These are phyloP conservation scores for Hyphantria cunea DNA, from an alignment of 1,140 invertebrate species.

Conservation along the genomic window DNA sequence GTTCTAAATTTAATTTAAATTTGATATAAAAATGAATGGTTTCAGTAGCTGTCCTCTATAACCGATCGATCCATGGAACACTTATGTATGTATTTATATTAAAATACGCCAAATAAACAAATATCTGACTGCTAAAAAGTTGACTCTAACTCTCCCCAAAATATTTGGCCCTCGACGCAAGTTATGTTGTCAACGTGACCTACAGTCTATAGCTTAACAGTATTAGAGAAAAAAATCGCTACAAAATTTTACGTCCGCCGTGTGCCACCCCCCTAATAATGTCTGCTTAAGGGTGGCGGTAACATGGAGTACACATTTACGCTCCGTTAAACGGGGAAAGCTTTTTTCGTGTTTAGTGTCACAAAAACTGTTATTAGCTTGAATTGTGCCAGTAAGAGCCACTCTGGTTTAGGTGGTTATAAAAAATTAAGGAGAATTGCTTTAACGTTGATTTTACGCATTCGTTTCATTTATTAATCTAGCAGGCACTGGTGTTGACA, in stretches of 20 bases:
- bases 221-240: conserved; percentile 76
- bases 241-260: conserved; percentile 76
- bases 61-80: no score
- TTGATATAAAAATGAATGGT: no score
- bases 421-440: conserved; percentile 6
- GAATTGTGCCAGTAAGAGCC: conserved; percentile 61
- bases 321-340: conserved; percentile 79
- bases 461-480: no score
- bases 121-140: conserved; percentile 14
- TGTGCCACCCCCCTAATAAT: conserved; percentile 75
- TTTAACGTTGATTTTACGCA: neutral
- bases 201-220: conserved; percentile 57
- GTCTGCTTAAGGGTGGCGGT: conserved; percentile 77
- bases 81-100: neutral
- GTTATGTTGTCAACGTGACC: conserved; percentile 57
- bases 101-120: conserved; percentile 1
- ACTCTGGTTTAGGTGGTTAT: conserved; percentile 16
- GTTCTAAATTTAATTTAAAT: no score
- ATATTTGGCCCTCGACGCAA: conserved; percentile 30
- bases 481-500: no score
- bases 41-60: no score
- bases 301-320: conserved; percentile 80
- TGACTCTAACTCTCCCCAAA: conserved; percentile 30
- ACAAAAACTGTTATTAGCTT: conserved; percentile 80
- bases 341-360: conserved; percentile 81